Conservation (phyloP, 2,113 vertebrate species). For the Acinonyx jubatus region DNA sequence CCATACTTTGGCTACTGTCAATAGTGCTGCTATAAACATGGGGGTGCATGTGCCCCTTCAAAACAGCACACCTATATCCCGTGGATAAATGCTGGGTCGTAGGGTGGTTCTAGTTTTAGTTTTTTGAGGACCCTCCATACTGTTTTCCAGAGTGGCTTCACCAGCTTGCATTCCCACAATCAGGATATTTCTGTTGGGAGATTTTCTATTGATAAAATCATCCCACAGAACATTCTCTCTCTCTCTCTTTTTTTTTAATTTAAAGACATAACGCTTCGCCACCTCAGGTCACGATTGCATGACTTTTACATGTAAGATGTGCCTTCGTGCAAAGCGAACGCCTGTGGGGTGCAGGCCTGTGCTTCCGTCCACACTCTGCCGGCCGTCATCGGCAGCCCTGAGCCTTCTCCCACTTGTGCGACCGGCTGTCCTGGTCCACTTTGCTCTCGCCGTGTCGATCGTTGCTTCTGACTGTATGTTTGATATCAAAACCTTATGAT, state of each 20-base stretch:
- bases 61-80: no score
- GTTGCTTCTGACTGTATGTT: background rate
- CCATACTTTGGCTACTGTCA: no score
- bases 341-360: accelerated
- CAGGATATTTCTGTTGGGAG: background rate
- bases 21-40: no score
- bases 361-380: accelerated
- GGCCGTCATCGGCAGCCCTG: accelerated
- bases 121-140: no score
- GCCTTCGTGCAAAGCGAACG: background rate
- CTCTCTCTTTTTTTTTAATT: background rate
- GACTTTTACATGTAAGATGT: background rate
- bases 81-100: no score
- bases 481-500: background rate
- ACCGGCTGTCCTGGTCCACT: accelerated
- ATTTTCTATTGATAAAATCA: background rate
- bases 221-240: background rate
- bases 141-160: no score
- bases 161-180: no score
- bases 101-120: no score
- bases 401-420: accelerated
- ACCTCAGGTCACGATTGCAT: background rate
- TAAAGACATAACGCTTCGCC: no score
- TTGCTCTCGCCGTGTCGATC: background rate
- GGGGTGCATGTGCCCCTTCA: no score